phyloP scores from a whole-genome alignment of 2,797 vertebrate species.

The Mus caroli region DNA sequence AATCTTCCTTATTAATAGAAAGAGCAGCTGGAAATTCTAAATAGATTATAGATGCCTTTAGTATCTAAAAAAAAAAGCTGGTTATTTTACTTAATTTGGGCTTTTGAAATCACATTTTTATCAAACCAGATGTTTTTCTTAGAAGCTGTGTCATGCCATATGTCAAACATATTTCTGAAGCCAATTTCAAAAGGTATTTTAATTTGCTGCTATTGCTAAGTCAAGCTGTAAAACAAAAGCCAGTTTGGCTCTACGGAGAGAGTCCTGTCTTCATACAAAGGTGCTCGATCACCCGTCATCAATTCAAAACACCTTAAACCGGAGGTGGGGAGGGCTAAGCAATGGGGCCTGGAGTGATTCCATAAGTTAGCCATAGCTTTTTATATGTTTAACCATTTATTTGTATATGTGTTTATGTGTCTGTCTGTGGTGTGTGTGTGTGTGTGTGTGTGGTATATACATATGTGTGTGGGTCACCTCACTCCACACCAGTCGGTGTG shows the following conservation, averaged over 20 bases:
- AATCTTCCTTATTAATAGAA: constrained; percentile 20
- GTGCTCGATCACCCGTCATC: neutral
- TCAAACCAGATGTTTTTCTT: constrained; percentile 25
- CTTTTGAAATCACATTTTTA: constrained; percentile 26
- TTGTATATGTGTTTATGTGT: neutral
- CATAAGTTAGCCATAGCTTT: neutral
- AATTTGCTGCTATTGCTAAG: constrained; percentile 11
- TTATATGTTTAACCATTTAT: neutral
- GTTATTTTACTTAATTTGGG: constrained; percentile 3
- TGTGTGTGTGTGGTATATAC: neutral
- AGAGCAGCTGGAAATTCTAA: constrained; percentile 16
- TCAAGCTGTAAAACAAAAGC: neutral
- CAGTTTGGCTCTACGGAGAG: neutral
- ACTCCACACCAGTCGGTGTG: neutral
- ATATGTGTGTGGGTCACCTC: neutral
- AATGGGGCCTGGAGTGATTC: neutral
- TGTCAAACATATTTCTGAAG: constrained; percentile 10
- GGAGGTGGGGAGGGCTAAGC: neutral
- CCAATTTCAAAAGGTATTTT: neutral
- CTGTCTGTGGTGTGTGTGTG: neutral
- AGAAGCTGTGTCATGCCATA: neutral
- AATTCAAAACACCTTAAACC: neutral
- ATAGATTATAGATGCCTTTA: constrained; percentile 28
- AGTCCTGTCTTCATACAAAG: neutral
- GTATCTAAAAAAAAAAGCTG: constrained; percentile 22